Base-by-base conservation (phyloP, 2,797 vertebrate genomes). In the Cossypha caffra region DNA sequence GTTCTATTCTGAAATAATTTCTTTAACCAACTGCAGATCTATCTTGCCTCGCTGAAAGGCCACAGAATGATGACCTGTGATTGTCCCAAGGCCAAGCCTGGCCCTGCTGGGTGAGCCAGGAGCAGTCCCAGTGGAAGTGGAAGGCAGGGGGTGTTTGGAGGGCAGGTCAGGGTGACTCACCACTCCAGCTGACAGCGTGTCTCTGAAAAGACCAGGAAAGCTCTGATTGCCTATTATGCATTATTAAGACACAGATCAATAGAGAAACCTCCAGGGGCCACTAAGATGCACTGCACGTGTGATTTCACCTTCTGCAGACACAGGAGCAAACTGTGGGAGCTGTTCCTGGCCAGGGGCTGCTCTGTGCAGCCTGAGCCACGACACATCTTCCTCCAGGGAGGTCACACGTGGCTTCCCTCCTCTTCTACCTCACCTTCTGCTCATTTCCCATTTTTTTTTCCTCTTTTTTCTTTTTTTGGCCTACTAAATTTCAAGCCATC, bases 221-320 rank as follows among this genome's bases (percentile, higher is more conserved):
- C 90, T 72, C 95, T 96, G 73, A 97, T 96, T 96, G 96, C 94
- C 93, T 97, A 97, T 98, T 98, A 97, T 80, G 93, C 95, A 97
- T 98, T 98, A 98, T 97, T 98, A 98, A 98, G 95, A 96, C 97
- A 95, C 68, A 97, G 95, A 98, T 98, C 98, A 96, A 98, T 98
- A 98, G 48, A 69, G 86, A 93, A 96, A 43, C 68, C 93, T 81
- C 71, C 88, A 47, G 95, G 50, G 95, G 37, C 74, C 80, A 50
- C 88, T 77, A 74, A 57, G 54, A 94, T 79, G 66, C 77, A 71
- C 62, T 13, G 20, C 61, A 71, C 62, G 37, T 50, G 88, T 76
- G 94, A 67, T 59, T 86, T 86, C 93, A 77, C 74, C 91, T 88
- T 79, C 76, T 83, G 86, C 77, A 83, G 77, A 10, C 73, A 23